Evolutionary conservation across 2,888 invertebrate species (phyloP), one percentile per base, ranked within the genome.

Genomic region (Axea sp.): DNA sequence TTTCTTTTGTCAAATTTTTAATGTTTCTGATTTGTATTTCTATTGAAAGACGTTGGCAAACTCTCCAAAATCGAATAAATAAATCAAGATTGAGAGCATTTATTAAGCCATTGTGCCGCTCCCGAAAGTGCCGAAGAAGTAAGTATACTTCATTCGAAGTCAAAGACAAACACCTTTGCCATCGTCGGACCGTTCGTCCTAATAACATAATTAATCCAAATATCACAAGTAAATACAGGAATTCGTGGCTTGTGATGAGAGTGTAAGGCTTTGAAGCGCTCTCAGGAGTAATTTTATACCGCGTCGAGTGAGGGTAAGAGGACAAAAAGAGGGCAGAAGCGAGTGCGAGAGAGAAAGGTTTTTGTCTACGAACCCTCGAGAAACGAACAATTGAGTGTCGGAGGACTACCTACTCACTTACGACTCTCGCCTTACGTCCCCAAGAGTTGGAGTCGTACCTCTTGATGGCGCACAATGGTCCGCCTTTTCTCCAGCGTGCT

Each of bases 321-420:
- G 59, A 62, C 53, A 60, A 73, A 74, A 73, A 64, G 69, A 60
- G 47, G 49, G 73, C 43, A 47, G 51, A 35, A 69, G 60, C 49
- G 60, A 43, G 62, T 41, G 71, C 57, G 62, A 71, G 65, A 67
- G 62, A 71, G 67, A 43, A 49, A 72, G 51, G 62, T 65, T 75
- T 73, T 78, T 73, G 77, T 76, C 74, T 64, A 74, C 75, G 77
- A 78, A 79, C 77, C 79, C 81, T 80, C 78, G 77, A 79, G 80
- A 67, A 75, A 73, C 76, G 82, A 81, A 83, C 80, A 83, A 82
- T 82, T 81, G 82, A 82, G 78, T 80, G 76, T 68, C 77, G 77
- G 77, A 79, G 78, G 78, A 82, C 78, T 80, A 78, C 80, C 78
- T 78, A 78, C 78, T 79, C 79, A 77, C 78, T 80, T 77, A 64